A percentile compares a stretch with the other conserved stretches of the same genome.
Evolutionary conservation across 2,797 vertebrate genomes (phyloP).

Genomic region (Danio aesculapii): DNA sequence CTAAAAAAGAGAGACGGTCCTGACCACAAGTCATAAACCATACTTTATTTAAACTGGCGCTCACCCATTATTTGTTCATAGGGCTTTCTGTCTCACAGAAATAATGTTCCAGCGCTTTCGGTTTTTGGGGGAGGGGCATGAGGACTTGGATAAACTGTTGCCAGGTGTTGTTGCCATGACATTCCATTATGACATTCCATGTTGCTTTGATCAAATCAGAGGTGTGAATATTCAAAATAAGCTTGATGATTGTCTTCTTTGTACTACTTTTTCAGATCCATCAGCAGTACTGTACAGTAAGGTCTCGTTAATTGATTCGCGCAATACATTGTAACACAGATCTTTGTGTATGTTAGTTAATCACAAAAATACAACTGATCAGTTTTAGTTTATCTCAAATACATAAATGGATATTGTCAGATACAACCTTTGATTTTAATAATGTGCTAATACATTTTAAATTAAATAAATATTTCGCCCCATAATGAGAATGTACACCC

Average conservation of each 20-base stretch:
- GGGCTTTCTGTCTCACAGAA: conserved; percentile 96
- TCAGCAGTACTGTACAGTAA: no score
- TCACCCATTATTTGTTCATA: conserved; percentile 96
- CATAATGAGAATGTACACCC: no score
- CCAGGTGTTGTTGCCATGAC: conserved; percentile 96
- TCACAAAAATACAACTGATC: no score
- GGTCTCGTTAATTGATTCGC: no score
- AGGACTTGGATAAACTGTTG: conserved; percentile 88
- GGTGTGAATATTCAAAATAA: conserved; percentile 64
- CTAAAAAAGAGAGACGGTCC: conserved; percentile 88
- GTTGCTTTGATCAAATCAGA: conserved; percentile 82
- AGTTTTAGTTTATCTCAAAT: no score
- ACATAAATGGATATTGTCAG: no score
- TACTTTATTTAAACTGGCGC: conserved; percentile 96
- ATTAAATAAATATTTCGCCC: no score
- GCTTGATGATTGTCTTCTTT: conserved; percentile 33
- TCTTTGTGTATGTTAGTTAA: no score
- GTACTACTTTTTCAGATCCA: neutral
- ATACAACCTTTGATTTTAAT: no score
- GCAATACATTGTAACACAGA: no score
- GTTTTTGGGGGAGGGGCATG: conserved; percentile 56
- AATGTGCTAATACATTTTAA: no score
- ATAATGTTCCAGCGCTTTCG: conserved; percentile 89
- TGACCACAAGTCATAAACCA: conserved; percentile 96
- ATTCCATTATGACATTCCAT: conserved; percentile 95